phyloP scores from a whole-genome alignment of 2,113 vertebrate genomes.

The Oryzias melastigma region DNA sequence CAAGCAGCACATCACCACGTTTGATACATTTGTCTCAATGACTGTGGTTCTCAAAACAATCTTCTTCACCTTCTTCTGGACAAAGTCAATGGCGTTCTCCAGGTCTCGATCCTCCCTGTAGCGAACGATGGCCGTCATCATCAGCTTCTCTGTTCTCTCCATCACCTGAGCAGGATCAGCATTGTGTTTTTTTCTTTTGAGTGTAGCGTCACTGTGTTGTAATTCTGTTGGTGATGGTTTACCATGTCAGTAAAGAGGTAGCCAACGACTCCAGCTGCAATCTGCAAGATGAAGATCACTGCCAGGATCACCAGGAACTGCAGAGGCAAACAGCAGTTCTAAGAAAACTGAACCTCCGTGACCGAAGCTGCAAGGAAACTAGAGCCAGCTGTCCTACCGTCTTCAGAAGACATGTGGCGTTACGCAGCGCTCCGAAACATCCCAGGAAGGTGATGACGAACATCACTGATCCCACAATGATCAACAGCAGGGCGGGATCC shows the following conservation, averaged over 20 bases:
- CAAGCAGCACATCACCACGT: not conserved
- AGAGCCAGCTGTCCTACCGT: slow-evolving; percentile 23
- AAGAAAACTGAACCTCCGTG: not conserved
- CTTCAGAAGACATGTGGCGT: slow-evolving; percentile 71
- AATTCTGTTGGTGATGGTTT: slow-evolving; percentile 1
- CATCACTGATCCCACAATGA: slow-evolving; percentile 71
- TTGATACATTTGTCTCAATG: not conserved
- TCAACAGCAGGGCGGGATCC: slow-evolving; percentile 79
- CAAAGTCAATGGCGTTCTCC: slow-evolving; percentile 83
- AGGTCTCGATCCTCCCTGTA: slow-evolving; percentile 83
- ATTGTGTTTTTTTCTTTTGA: not conserved
- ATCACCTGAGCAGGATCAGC: slow-evolving; percentile 54
- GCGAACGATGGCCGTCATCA: slow-evolving; percentile 61
- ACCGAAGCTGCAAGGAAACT: not conserved
- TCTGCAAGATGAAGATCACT: slow-evolving; percentile 75
- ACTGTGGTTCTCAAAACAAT: not conserved
- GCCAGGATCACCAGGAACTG: slow-evolving; percentile 78
- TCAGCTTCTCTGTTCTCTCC: slow-evolving; percentile 71
- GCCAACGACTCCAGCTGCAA: slow-evolving; percentile 68
- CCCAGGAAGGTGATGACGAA: slow-evolving; percentile 80
- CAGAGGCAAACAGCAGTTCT: slow-evolving; percentile 3
- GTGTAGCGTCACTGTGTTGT: too few species aligned
- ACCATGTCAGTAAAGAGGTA: slow-evolving; percentile 81
- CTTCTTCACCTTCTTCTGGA: slow-evolving; percentile 81
- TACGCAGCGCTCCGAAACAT: slow-evolving; percentile 78